Base-by-base conservation (phyloP, 2,888 invertebrate species). In the Sarcophaga variegata region DNA sequence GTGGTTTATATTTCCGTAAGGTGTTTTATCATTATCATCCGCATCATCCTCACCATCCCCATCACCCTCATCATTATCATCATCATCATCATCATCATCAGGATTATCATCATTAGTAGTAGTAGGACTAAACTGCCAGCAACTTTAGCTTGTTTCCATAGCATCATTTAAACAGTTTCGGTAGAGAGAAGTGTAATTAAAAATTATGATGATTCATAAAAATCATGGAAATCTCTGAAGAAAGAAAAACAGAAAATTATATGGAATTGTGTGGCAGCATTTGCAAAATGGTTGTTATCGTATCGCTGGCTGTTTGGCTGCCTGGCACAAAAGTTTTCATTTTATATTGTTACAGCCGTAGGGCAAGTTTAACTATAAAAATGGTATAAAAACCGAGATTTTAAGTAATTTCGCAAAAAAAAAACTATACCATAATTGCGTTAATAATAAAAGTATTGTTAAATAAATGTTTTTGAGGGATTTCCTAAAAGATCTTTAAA, bases 171-270 rank as follows among this genome's bases (percentile, higher is more conserved):
- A 25, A 25, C 74, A 70, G 37, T 67, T 79, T 79, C 64, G 75
- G 82, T 82, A 71, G 54, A 14, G 54, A 54, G 17, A 17, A 54
- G 54, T 67, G 84, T 87, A 87, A 87, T 87, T 87, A 87, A 84
- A 87, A 87, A 87, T 87, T 84, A 87, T 84, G 83, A 87, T 81
- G 81, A 84, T 84, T 87, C 81, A 82, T 87, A 84, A 84, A 82
- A 87, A 76, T 66, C 54, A 54, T 54, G 14, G 17, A 54, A 54
- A 54, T 54, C 54, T 54, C 17, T 54, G 17, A 54, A 54, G 17
- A 17, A 54, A 54, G 10, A 66, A 76, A 71, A 62, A 80, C 0
- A 64, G 22, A 45, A 74, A 47, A 6, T 27, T 77, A 22, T 77
- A 22, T 54, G 12, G 54, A 54, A 54, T 54, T 54, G 49, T 49